Evolutionary conservation across 2,888 invertebrate species (phyloP).

Genomic region (Tenthredo livida): DNA sequence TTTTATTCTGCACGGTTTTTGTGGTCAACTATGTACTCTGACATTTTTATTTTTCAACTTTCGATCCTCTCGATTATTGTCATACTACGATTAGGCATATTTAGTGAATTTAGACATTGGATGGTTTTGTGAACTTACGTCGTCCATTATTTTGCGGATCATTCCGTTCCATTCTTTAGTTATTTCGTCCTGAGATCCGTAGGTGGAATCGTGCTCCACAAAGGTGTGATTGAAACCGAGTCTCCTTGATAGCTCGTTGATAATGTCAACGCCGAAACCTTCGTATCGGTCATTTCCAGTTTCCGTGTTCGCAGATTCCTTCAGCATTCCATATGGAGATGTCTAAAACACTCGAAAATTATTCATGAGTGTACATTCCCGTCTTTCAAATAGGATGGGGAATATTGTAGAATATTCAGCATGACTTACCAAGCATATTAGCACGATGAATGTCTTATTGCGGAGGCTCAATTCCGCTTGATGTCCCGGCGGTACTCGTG

Average conservation of each 20-base stretch:
- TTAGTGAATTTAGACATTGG: not conserved
- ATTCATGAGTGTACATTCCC: not conserved
- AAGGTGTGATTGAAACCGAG: constrained; percentile 94
- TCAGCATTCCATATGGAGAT: constrained; percentile 97
- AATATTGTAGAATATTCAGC: not conserved
- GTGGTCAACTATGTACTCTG: not conserved
- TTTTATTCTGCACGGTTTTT: not conserved
- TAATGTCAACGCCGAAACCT: constrained; percentile 96
- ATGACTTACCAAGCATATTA: constrained; percentile 91
- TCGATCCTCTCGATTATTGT: not conserved
- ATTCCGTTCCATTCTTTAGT: constrained; percentile 96
- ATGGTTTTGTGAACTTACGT: constrained; percentile 79
- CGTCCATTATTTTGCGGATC: constrained; percentile 91
- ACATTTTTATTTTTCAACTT: not conserved
- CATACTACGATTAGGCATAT: not conserved
- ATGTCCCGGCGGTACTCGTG: constrained; percentile 87
- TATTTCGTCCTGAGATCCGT: constrained; percentile 89
- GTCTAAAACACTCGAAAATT: constrained; percentile 83
- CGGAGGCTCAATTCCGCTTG: constrained; percentile 94
- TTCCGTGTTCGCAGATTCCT: constrained; percentile 90
- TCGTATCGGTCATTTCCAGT: constrained; percentile 95
- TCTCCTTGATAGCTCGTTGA: constrained; percentile 93
- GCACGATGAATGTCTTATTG: constrained; percentile 95
- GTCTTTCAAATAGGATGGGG: not conserved
- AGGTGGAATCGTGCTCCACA: constrained; percentile 90